Evolutionary conservation across 2,888 invertebrate species (phyloP).

Genomic region (Ptycholaimellus sp.): DNA sequence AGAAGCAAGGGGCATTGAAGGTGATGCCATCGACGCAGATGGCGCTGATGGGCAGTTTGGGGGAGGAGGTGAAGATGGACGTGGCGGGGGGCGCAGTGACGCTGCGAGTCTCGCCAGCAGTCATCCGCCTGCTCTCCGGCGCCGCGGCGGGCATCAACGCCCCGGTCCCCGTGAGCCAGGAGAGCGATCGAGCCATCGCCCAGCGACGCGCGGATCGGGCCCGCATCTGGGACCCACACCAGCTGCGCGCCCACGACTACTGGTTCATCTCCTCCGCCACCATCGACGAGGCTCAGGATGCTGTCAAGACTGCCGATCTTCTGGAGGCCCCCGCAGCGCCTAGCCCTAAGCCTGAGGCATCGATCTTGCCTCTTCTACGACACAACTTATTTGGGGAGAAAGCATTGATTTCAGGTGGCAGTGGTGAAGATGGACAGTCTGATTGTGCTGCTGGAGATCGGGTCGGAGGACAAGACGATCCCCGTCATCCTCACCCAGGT

Average conservation of each 20-base stretch:
- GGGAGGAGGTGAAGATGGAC: no score
- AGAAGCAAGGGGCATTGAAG: neutral
- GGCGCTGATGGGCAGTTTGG: conserved; percentile 60
- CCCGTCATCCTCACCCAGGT: conserved; percentile 67
- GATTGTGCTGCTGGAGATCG: conserved; percentile 59
- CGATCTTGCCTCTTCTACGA: no score
- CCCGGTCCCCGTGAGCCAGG: no score
- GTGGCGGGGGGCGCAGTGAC: conserved; percentile 48
- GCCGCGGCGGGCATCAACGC: conserved; percentile 28
- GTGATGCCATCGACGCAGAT: neutral
- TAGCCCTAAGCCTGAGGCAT: no score
- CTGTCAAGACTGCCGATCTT: no score
- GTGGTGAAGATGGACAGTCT: conserved; percentile 30
- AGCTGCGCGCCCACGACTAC: neutral
- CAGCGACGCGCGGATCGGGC: no score
- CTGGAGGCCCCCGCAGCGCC: no score
- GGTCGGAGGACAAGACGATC: conserved; percentile 60
- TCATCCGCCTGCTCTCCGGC: conserved; percentile 57
- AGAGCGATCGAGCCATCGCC: no score
- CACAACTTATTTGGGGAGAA: no score
- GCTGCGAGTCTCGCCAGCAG: conserved; percentile 64
- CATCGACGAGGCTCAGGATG: no score
- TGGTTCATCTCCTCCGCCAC: conserved; percentile 8
- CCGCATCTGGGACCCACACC: conserved; percentile 15
- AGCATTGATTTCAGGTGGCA: conserved; percentile 18